Evolutionary conservation across 2,888 invertebrate genomes (phyloP).

Genomic region (Podotricha telesiphe): DNA sequence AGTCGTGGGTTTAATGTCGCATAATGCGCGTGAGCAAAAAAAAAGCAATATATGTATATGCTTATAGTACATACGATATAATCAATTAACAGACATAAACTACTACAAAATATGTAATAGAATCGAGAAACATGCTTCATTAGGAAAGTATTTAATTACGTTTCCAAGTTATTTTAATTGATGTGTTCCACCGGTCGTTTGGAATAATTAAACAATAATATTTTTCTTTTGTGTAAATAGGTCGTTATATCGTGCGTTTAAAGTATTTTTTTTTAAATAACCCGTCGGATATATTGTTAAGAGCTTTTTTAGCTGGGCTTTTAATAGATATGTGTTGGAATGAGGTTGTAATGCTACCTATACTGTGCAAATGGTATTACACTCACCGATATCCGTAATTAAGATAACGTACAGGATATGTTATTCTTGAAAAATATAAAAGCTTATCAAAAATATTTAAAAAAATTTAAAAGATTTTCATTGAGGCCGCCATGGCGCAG

Average conservation of each 20-base stretch:
- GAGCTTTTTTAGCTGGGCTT: neutral
- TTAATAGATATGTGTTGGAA: neutral
- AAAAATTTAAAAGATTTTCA: too few species aligned
- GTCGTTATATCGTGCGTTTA: neutral
- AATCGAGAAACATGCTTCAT: slow-evolving; percentile 18
- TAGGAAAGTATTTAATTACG: slow-evolving; percentile 27
- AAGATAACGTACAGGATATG: too few species aligned
- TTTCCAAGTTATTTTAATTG: slow-evolving; percentile 25
- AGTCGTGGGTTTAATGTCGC: too few species aligned
- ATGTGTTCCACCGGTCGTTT: neutral
- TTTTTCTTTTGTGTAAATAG: slow-evolving; percentile 10
- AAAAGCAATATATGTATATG: too few species aligned
- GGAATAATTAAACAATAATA: slow-evolving; percentile 28
- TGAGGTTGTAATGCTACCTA: neutral
- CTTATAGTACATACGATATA: too few species aligned
- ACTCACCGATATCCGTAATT: too few species aligned
- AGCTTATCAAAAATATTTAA: too few species aligned
- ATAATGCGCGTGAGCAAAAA: too few species aligned
- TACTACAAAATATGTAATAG: neutral
- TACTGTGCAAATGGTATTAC: neutral
- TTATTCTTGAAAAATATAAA: too few species aligned
- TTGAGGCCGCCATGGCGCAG: too few species aligned
- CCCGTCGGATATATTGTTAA: neutral
- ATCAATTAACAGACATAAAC: neutral
- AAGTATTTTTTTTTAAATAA: neutral